Percentiles rank a stretch among this genome's conserved stretches.
phyloP scores from a whole-genome alignment of 2,113 vertebrate species.

The Lanius ludovicianus region DNA sequence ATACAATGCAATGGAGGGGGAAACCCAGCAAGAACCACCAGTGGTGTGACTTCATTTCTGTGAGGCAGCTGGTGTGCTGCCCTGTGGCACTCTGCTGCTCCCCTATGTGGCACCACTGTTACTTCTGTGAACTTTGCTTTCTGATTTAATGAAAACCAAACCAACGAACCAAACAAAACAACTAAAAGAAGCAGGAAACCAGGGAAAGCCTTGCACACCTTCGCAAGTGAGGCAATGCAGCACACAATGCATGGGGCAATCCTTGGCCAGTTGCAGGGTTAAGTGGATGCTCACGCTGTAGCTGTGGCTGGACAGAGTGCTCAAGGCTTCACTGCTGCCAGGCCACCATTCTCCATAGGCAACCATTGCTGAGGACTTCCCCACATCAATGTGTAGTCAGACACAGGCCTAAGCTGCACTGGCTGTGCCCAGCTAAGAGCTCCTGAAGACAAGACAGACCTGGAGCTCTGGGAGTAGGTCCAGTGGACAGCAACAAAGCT shows the following conservation, averaged over 20 bases:
- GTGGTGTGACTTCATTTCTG: accelerated
- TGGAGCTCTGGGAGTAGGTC: not conserved
- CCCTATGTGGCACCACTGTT: accelerated
- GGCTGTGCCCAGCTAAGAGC: accelerated
- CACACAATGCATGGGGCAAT: accelerated
- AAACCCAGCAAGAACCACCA: no score
- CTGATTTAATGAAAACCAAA: not conserved
- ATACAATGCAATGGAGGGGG: accelerated
- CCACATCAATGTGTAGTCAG: accelerated
- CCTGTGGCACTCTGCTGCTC: not conserved
- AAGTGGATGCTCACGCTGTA: accelerated
- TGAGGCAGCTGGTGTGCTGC: accelerated
- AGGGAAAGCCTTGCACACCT: not conserved
- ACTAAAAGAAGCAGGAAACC: not conserved
- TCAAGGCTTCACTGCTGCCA: no score
- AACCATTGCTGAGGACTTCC: accelerated
- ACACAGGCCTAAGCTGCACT: not conserved
- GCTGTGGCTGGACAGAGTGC: not conserved
- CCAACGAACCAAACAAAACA: not conserved
- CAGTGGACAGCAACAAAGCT: not conserved
- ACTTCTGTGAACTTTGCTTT: no score
- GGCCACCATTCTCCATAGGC: accelerated
- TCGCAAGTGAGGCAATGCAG: accelerated
- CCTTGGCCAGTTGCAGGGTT: not conserved
- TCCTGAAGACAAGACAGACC: no score